These are phyloP conservation scores for Serinus canaria DNA, from an alignment of 2,113 vertebrate species.

Conservation along the genomic window DNA sequence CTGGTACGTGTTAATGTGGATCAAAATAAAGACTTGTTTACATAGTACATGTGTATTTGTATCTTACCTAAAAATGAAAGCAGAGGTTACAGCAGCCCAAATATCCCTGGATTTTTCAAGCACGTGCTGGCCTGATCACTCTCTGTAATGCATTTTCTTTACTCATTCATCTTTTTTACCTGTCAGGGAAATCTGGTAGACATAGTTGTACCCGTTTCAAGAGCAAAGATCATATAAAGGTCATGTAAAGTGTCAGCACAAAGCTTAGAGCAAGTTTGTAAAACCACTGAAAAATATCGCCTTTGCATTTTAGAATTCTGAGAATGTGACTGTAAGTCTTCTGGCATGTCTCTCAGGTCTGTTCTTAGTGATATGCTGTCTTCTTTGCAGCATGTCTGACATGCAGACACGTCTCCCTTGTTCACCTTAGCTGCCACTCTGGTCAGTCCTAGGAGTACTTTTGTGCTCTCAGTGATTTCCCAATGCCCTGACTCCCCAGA, in stretches of 20 bases:
- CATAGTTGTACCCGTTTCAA: background rate
- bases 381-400: background rate
- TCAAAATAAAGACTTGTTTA: constrained; percentile 37
- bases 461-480: background rate
- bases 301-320: background rate
- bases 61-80: background rate
- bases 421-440: background rate
- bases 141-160: background rate
- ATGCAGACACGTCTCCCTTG: fast-evolving
- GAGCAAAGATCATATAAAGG: background rate
- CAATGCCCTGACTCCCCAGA: background rate
- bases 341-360: background rate
- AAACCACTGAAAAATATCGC: background rate
- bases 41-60: background rate
- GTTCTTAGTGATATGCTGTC: background rate
- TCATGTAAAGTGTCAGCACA: background rate
- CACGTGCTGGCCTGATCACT: background rate
- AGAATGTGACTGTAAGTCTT: background rate
- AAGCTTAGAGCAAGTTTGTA: background rate
- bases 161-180: background rate
- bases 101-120: background rate
- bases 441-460: background rate
- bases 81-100: background rate
- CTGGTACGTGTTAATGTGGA: constrained; percentile 31
- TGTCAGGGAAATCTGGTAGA: background rate